Evolutionary conservation across 1,140 invertebrate genomes (phyloP), one percentile per base, ranked within the genome.

Genomic region (Cydia strobilella): DNA sequence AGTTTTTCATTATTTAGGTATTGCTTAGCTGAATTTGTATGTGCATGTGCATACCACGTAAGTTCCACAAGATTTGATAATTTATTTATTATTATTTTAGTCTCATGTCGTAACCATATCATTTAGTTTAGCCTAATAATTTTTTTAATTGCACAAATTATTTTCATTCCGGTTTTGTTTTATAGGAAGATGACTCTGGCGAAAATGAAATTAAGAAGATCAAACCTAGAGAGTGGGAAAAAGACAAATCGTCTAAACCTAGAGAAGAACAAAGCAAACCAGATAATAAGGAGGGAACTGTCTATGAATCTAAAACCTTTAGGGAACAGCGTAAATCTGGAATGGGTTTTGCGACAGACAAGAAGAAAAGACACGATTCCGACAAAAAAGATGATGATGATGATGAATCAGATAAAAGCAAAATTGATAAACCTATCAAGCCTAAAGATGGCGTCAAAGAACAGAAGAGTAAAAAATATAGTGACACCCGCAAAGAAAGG

Each of bases 141-240:
- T 20, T 23, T 51, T n/a, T 12, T 20, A 59, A 59, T 23, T 59
- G 9, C 7, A n/a, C 3, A 51, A 51, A n/a, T 1, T 5, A 59
- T 59, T 23, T 59, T 23, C 1, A 23, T 23, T 59, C n/a, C 54
- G 23, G 6, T 12, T 59, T 20, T 59, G 1, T 10, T 59, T 90
- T 88, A 65, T 74, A 92, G 90, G 90, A 94, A 76, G 91, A 93
- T 80, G 93, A 94, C 69, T 76, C 78, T 78, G 77, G 75, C 42
- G 90, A 92, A 35, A 89, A 83, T 81, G 90, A 93, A 77, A 81
- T 91, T n/a, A 93, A 92, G 66, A 94, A 93, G 83, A 93, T 93
- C 25, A 93, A 93, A 83, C 81, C 89, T 13, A 84, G 89, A 73
- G 93, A 93, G 73, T 90, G 86, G 85, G 92, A 93, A 62, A 93